phyloP scores from a whole-genome alignment of 2,113 vertebrate genomes.

The Lontra canadensis region DNA sequence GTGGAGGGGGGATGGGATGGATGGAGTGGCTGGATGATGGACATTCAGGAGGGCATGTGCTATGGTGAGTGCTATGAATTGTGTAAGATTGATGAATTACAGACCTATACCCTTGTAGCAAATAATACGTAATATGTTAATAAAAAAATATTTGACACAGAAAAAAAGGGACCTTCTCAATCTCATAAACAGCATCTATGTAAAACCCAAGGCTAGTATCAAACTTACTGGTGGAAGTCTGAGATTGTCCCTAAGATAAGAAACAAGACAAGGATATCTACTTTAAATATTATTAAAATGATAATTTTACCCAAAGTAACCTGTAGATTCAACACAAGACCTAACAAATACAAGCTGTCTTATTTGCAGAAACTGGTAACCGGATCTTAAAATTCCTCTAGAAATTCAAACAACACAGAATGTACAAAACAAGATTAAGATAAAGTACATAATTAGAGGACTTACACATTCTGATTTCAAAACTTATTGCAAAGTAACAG shows the following conservation, averaged over 20 bases:
- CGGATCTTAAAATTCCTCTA: neutral
- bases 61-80: no score
- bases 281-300: neutral
- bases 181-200: fast-evolving
- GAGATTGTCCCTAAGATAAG: neutral
- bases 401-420: neutral
- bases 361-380: neutral
- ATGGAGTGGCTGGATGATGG: no score
- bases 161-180: neutral
- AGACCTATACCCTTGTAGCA: no score
- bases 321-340: neutral
- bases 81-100: no score
- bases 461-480: neutral
- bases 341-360: neutral
- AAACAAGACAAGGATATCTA: neutral
- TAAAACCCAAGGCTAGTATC: neutral
- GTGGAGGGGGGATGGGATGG: no score
- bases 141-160: neutral
- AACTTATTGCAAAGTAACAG: neutral
- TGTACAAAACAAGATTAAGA: neutral
- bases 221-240: neutral
- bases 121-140: no score
- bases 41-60: no score
- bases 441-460: neutral
- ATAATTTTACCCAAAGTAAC: neutral